A percentile compares a stretch with the other conserved stretches of the same genome.
Conservation (phyloP, 2,113 vertebrate species). For the Atherinomorus stipes region DNA sequence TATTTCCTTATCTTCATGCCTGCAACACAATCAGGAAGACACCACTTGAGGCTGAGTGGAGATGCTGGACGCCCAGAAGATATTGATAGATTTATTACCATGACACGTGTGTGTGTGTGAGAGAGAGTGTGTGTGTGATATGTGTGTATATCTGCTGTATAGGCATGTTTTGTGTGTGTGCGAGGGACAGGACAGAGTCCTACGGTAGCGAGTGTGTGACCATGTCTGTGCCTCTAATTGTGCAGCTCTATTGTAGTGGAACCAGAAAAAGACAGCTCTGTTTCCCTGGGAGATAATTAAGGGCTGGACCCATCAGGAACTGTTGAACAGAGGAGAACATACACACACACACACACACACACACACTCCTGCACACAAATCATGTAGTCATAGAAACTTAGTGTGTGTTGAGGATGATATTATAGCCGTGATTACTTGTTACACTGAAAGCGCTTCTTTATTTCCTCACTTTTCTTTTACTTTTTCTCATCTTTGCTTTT, state of each 20-base stretch:
- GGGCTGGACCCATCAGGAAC: slow-evolving; percentile 78
- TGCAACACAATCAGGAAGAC: slow-evolving; percentile 76
- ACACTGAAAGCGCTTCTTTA: slow-evolving; percentile 69
- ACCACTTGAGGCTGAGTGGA: slow-evolving; percentile 66
- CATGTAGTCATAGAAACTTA: slow-evolving; percentile 17
- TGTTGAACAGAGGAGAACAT: slow-evolving; percentile 71
- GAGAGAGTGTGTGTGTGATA: slow-evolving; percentile 13
- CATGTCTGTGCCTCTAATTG: slow-evolving; percentile 77
- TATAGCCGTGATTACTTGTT: slow-evolving; percentile 73
- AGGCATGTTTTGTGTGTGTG: not conserved
- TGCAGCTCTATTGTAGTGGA: slow-evolving; percentile 81
- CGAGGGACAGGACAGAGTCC: slow-evolving; percentile 39
- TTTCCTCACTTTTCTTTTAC: slow-evolving; percentile 35
- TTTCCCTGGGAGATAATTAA: slow-evolving; percentile 82
- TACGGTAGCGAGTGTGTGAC: slow-evolving; percentile 62
- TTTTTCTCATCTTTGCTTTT: not conserved
- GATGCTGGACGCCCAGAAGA: slow-evolving; percentile 47
- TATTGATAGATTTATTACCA: slow-evolving; percentile 75
- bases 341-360: slow-evolving; percentile 38
- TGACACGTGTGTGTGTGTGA: slow-evolving; percentile 42
- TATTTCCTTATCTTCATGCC: slow-evolving; percentile 70
- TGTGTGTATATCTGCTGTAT: not conserved
- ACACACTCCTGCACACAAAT: too few relatives aligned
- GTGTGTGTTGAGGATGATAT: slow-evolving; percentile 53
- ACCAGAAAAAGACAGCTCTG: slow-evolving; percentile 79